Base-by-base conservation (phyloP, 2,888 invertebrate species). In the Oscheius sp. region DNA sequence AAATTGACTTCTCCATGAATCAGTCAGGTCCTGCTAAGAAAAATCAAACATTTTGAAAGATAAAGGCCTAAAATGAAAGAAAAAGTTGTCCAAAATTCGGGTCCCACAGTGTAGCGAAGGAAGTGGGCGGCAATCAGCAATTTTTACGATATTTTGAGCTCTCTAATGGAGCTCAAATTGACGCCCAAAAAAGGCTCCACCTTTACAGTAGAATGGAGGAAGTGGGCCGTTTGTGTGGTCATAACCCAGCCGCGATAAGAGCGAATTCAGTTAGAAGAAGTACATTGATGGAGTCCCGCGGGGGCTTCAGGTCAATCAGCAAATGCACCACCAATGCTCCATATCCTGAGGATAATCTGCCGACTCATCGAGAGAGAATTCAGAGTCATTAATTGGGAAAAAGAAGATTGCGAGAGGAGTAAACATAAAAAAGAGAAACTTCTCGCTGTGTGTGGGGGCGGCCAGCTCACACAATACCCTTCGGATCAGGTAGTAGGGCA, bases 261-360 rank as follows among this genome's bases (percentile, higher is more conserved):
- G 34, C n/a, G 20, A 55, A 55, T 55, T 55, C 31, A 34, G 34
- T 48, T 33, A 34, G 55, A 55, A 34, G 34, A 55, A 55, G 55
- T 17, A 33, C 17, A 55, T 17, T 55, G 33, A 33, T 48, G 48
- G 34, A 15, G 33, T 12, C 55, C 55, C n/a, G 8, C 2, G 34
- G 55, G 34, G 23, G n/a, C 3, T 20, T 6, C 34, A 55, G 55
- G 55, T 55, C 55, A 55, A 55, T 55, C 55, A 55, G 55, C 55
- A 55, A 55, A 55, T 55, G 55, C 34, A 17, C 42, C 42, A 17
- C n/a, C 42, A 42, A 17, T 17, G 15, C 15, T 42, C 20, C 42
- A 42, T 42, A 42, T 42, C 15, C 42, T 12, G 42, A 3, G 42
- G 20, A 17, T 42, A 15, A 10, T 15, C 42, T 12, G 37, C 6